Base-by-base conservation (phyloP, 2,113 vertebrate genomes). In the Cromileptes altivelis region DNA sequence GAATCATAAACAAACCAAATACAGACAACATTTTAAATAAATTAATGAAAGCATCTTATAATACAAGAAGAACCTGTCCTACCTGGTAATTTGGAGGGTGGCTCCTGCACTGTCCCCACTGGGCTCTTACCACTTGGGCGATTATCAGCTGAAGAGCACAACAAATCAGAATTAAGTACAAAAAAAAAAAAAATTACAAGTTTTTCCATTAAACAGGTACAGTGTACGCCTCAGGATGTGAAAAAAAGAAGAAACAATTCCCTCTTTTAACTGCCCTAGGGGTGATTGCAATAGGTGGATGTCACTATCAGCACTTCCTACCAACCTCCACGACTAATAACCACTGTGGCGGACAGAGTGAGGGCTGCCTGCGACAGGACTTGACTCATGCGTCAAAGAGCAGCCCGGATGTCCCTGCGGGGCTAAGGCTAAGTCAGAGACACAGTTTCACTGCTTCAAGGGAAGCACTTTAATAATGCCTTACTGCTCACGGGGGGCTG, bases 111-210 rank as follows among this genome's bases (percentile, higher is more conserved):
- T 0, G 97, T 96, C 83, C 96, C 97, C 58, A 97, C 93, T 0
- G 97, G 90, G 73, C 84, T 97, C 55, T 95, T 96, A 25, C 97
- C 97, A 13, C 97, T 98, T 58, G 98, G 97, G 17, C 97, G 96
- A 90, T 97, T 93, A 8, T 99, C 98, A 68, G 98, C 98, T 99
- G 87, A 7, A 94, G 84, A 90, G 63, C 76, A 80, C 15, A 86
- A 78, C 21, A 42, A 73, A 25, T 85, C 27, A 67, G 33, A 71
- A 74, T 60, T 19, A 63, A 60, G 27, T 58, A 3, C n/a, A n/a
- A n/a, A 18, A 73, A 53, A 49, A 68, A 19, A 49, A 49, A 4
- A 14, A 27, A 63, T 37, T 30, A n/a, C 30, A 78, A 27, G 42
- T 62, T 33, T 33, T 23, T 64, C 64, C 15, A 58, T 27, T 49